Percentiles rank a stretch among this genome's conserved stretches.
Evolutionary conservation across 2,113 vertebrate genomes (phyloP).

Genomic region (Oncorhynchus keta): DNA sequence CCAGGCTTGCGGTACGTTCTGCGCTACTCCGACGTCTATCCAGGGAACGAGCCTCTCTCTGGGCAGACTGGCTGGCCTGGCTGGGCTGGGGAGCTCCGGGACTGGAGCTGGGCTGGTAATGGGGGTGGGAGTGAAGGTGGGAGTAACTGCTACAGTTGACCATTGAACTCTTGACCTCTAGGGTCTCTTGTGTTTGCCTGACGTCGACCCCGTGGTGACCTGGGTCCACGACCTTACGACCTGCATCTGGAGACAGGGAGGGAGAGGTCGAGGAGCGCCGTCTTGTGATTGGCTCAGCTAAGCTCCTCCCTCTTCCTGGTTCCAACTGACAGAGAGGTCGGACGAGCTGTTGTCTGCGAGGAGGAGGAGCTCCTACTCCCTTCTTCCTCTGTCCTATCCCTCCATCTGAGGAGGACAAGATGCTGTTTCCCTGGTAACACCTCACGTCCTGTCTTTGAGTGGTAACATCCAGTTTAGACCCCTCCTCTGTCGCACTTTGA

Average conservation of each 20-base stretch:
- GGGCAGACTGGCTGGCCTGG: constrained; percentile 37
- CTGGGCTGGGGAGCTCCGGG: constrained; percentile 27
- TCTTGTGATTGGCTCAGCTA: constrained; percentile 39
- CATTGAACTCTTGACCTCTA: neutral
- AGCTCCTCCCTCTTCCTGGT: constrained; percentile 50
- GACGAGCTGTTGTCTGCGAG: constrained; percentile 72
- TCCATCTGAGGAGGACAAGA: constrained; percentile 39
- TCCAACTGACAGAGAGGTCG: constrained; percentile 73
- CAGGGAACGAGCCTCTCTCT: constrained; percentile 36
- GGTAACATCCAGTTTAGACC: too few species aligned
- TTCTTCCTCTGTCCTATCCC: constrained; percentile 62
- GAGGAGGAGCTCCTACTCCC: constrained; percentile 63
- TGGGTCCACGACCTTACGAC: constrained; percentile 7
- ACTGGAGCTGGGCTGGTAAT: constrained; percentile 8
- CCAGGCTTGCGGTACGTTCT: constrained; percentile 38
- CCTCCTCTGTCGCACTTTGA: constrained; percentile 1
- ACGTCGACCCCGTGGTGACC: constrained; percentile 49
- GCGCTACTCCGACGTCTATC: constrained; percentile 28
- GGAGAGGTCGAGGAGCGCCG: constrained; percentile 5
- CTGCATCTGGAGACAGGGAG: constrained; percentile 6
- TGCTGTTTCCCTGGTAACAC: constrained; percentile 48
- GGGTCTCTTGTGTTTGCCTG: constrained; percentile 55
- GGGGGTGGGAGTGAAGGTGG: constrained; percentile 66
- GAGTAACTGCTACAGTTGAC: constrained; percentile 17
- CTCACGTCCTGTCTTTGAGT: constrained; percentile 49